Conservation (phyloP, 2,888 invertebrate species). For the Eudemis profundana region DNA sequence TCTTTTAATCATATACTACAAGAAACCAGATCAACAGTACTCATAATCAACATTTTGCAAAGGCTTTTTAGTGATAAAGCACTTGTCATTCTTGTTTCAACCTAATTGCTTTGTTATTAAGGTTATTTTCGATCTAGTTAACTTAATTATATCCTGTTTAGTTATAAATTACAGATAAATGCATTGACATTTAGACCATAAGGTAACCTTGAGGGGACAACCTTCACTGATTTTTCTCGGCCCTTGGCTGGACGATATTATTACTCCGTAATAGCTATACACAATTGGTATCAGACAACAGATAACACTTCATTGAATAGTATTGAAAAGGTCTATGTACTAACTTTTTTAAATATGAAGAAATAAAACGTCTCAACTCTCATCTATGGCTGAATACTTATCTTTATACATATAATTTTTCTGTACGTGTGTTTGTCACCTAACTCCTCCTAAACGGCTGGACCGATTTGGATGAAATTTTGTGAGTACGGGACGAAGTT, state of each 20-base stretch:
- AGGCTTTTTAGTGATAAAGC: not conserved
- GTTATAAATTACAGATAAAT: constrained; percentile 37
- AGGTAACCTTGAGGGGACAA: constrained; percentile 30
- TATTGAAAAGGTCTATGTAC: no score
- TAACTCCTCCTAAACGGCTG: no score
- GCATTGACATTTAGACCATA: constrained; percentile 36
- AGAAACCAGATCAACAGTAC: constrained; percentile 11
- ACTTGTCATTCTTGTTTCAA: not conserved
- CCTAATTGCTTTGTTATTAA: not conserved
- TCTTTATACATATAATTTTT: no score
- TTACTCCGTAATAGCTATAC: no score
- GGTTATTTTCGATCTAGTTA: not conserved
- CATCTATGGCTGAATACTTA: no score
- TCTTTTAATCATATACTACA: constrained; percentile 19
- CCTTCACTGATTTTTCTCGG: constrained; percentile 42
- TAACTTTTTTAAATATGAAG: no score
- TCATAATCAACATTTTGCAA: constrained; percentile 13
- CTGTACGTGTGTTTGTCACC: no score
- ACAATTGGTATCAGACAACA: no score
- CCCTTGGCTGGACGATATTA: constrained; percentile 19
- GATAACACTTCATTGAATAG: no score
- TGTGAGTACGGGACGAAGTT: no score
- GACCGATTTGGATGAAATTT: no score
- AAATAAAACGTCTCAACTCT: no score
- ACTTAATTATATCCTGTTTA: constrained; percentile 27